Percentiles rank a stretch among this genome's conserved stretches.
These are phyloP conservation scores for Oriolus oriolus DNA, from an alignment of 2,113 vertebrate species.

Conservation along the genomic window DNA sequence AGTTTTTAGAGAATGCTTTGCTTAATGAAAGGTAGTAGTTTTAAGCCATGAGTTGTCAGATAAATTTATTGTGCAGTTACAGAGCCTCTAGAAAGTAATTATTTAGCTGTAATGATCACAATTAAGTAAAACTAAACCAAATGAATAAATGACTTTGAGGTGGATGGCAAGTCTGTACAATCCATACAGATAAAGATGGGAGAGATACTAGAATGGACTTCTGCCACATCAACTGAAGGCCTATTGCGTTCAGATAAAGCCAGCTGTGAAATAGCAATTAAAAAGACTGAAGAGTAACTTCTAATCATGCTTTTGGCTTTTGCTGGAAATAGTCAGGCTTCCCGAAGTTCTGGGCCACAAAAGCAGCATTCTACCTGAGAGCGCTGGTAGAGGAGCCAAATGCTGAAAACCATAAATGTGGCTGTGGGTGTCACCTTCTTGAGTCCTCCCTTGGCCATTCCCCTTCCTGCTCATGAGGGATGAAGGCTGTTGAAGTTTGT, in stretches of 20 bases:
- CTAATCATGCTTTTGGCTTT: not conserved
- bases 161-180: not conserved
- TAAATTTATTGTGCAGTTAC: not conserved
- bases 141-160: not conserved
- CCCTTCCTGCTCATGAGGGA: not conserved
- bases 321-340: fast-evolving
- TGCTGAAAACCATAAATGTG: not conserved
- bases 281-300: not conserved
- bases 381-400: not conserved
- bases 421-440: not conserved
- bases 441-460: fast-evolving
- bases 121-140: not conserved
- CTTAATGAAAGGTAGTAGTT: not conserved
- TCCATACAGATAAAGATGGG: not conserved
- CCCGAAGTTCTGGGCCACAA: not conserved
- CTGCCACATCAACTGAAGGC: not conserved
- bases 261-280: not conserved
- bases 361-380: not conserved
- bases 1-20: not conserved
- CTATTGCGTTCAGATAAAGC: not conserved
- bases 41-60: not conserved
- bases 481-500: not conserved
- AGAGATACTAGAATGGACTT: not conserved
- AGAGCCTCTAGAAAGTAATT: not conserved
- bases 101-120: not conserved